phyloP scores from a whole-genome alignment of 2,888 invertebrate species.

The Lobophora halterata region DNA sequence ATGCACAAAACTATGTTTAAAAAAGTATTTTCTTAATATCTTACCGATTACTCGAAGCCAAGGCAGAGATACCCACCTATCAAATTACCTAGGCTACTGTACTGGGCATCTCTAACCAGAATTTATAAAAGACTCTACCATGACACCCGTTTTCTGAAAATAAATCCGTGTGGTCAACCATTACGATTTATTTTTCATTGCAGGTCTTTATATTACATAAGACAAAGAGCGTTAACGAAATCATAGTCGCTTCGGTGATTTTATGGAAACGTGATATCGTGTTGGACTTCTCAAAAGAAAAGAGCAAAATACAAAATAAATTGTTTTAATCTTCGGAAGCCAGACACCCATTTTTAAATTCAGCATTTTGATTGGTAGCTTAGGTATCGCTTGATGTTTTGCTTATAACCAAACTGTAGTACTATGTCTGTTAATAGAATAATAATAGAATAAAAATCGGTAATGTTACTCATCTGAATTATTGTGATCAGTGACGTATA shows the following conservation, averaged over 20 bases:
- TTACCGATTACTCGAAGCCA: conserved; percentile 73
- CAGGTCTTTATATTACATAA: conserved; percentile 36
- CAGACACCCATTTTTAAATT: conserved; percentile 40
- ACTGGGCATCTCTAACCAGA: conserved; percentile 64
- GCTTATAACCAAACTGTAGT: no score
- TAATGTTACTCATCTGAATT: conserved; percentile 29
- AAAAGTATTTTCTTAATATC: conserved; percentile 76
- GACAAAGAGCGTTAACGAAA: conserved; percentile 54
- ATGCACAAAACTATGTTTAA: conserved; percentile 55
- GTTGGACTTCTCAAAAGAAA: conserved; percentile 76
- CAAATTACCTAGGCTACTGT: conserved; percentile 81
- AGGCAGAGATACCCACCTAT: conserved; percentile 77
- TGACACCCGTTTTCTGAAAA: conserved; percentile 21
- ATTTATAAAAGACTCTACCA: conserved; percentile 41
- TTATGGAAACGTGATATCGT: conserved; percentile 78
- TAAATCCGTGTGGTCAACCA: conserved; percentile 24
- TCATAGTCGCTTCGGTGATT: conserved; percentile 79
- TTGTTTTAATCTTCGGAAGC: conserved; percentile 78
- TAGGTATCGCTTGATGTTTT: no score
- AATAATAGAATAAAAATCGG: no score
- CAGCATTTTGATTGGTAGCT: neutral
- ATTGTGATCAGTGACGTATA: conserved; percentile 50
- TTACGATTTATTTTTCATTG: conserved; percentile 36
- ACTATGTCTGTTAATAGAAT: no score
- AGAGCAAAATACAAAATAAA: conserved; percentile 71